Conservation (phyloP, 2,888 invertebrate species). For the Anticlea derivata region DNA sequence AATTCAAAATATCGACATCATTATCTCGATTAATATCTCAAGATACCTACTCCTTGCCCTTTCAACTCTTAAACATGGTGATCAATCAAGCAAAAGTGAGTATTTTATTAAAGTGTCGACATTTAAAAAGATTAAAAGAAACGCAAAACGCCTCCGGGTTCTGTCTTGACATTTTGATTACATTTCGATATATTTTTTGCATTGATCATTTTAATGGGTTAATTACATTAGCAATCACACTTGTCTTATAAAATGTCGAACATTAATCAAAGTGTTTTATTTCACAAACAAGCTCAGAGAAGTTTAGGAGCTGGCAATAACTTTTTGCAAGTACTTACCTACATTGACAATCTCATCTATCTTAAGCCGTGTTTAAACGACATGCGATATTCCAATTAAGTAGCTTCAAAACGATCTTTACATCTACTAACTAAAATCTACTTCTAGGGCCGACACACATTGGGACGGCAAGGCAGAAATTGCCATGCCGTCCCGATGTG, state of each 20-base stretch:
- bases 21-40: constrained; percentile 65
- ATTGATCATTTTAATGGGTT: constrained; percentile 34
- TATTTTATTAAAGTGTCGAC: constrained; percentile 48
- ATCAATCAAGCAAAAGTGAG: constrained; percentile 53
- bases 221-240: constrained; percentile 29
- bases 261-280: constrained; percentile 8
- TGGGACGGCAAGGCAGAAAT: too few species aligned
- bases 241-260: constrained; percentile 1
- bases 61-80: constrained; percentile 55
- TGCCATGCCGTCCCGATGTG: too few species aligned
- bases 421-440: too few species aligned
- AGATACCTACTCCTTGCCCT: constrained; percentile 57
- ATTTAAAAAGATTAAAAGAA: constrained; percentile 36
- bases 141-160: constrained; percentile 27
- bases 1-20: constrained; percentile 52
- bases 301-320: too few species aligned
- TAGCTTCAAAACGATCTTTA: too few species aligned
- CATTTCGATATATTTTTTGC: constrained; percentile 21
- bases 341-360: too few species aligned
- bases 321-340: too few species aligned
- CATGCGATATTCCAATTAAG: too few species aligned
- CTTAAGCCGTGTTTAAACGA: too few species aligned
- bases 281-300: not conserved
- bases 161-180: constrained; percentile 31
- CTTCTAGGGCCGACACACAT: too few species aligned